Conservation (phyloP, 2,797 vertebrate genomes). For the Amazona ochrocephala region DNA sequence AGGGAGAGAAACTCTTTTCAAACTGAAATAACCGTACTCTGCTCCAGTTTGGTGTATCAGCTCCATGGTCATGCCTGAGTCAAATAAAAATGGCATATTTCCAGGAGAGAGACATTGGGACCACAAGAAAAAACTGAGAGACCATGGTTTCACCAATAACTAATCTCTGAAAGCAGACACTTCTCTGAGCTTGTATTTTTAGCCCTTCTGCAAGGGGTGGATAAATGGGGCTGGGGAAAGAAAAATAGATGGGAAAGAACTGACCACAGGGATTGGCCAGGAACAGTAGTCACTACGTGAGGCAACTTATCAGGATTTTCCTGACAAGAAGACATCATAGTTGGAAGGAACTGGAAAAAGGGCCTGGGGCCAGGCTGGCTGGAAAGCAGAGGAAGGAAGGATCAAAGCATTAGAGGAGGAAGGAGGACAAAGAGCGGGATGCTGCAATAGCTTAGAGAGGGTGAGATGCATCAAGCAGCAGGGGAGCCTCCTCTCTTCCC, state of each 20-base stretch:
- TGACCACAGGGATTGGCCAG: neutral
- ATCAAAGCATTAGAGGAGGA: slow-evolving; percentile 45
- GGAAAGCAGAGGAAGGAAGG: slow-evolving; percentile 32
- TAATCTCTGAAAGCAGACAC: neutral
- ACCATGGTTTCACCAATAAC: neutral
- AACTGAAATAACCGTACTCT: slow-evolving; percentile 37
- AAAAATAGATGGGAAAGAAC: neutral
- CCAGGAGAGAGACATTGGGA: neutral
- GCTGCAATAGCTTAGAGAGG: slow-evolving; percentile 30
- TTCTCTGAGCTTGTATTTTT: neutral
- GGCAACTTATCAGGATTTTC: neutral
- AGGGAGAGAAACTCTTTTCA: slow-evolving; percentile 46
- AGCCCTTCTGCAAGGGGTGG: neutral
- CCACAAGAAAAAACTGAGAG: neutral
- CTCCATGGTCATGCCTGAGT: neutral
- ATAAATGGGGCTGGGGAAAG: neutral
- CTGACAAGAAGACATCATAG: neutral
- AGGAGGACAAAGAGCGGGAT: slow-evolving; percentile 51
- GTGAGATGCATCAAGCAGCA: slow-evolving; percentile 62
- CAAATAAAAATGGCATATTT: slow-evolving; percentile 3
- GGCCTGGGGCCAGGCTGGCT: neutral
- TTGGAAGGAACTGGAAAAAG: neutral
- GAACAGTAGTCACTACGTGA: accelerated
- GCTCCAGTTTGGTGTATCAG: slow-evolving; percentile 16
- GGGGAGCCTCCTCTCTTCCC: slow-evolving; percentile 57